phyloP scores from a whole-genome alignment of 2,797 vertebrate genomes.

The Gambusia yucatana region DNA sequence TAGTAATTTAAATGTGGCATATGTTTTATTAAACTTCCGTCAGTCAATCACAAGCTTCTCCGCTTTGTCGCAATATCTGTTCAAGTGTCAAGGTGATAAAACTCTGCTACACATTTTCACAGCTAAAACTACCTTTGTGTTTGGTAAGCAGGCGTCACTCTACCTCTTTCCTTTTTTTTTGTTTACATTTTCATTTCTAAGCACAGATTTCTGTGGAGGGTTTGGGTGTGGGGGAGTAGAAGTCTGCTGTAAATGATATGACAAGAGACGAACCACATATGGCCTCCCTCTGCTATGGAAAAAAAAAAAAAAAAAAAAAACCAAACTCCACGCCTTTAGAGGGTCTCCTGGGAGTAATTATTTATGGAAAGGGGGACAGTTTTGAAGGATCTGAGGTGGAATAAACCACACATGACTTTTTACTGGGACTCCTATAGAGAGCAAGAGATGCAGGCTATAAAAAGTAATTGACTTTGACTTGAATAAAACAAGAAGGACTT shows the following conservation, averaged over 20 bases:
- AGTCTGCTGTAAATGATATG: slow-evolving; percentile 60
- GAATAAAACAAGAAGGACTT: slow-evolving; percentile 14
- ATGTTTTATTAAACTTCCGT: not conserved
- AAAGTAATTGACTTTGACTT: slow-evolving; percentile 25
- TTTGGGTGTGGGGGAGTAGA: slow-evolving; percentile 32
- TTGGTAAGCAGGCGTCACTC: not conserved
- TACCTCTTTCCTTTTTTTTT: not conserved
- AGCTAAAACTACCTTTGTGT: not conserved
- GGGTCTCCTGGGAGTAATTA: slow-evolving; percentile 57
- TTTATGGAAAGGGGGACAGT: slow-evolving; percentile 74
- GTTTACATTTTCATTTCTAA: slow-evolving; percentile 37
- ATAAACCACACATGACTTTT: slow-evolving; percentile 16
- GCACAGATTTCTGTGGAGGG: slow-evolving; percentile 12
- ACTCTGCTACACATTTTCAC: not conserved
- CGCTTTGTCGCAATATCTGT: no score
- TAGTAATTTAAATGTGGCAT: not conserved
- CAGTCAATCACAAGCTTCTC: slow-evolving; percentile 31
- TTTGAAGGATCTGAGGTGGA: slow-evolving; percentile 45
- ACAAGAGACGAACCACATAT: slow-evolving; percentile 66
- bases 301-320: slow-evolving; percentile 27
- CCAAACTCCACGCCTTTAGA: slow-evolving; percentile 35
- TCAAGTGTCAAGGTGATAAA: not conserved
- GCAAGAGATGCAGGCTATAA: slow-evolving; percentile 5
- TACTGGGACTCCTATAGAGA: slow-evolving; percentile 5
- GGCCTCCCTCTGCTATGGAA: slow-evolving; percentile 65